Evolutionary conservation across 1,140 invertebrate genomes (phyloP).

Genomic region (Colletes latitarsis): DNA sequence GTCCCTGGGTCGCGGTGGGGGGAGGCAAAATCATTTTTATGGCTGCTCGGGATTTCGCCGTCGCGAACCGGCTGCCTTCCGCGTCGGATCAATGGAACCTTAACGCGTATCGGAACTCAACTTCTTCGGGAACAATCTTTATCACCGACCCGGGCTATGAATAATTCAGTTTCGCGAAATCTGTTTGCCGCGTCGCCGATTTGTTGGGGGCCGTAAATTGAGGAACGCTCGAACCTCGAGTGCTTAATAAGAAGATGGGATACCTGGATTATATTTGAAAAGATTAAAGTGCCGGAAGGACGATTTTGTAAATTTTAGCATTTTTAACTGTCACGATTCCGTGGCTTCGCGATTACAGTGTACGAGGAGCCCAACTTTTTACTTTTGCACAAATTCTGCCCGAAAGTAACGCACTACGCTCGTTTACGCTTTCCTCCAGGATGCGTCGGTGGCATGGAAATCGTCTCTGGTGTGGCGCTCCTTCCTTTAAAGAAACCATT

Average conservation of each 20-base stretch:
- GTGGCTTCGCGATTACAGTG: no score
- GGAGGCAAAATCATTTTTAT: slow-evolving; percentile 26
- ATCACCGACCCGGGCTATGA: background rate
- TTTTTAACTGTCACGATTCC: no score
- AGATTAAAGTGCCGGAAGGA: no score
- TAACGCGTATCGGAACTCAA: background rate
- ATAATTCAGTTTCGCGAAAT: background rate
- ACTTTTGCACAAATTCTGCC: background rate
- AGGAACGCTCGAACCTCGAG: background rate
- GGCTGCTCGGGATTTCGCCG: background rate
- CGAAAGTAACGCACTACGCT: background rate
- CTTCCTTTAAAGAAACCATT: slow-evolving; percentile 58
- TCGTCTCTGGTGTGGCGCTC: slow-evolving; percentile 44
- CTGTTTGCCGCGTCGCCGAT: background rate
- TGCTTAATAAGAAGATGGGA: no score
- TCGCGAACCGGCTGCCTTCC: background rate
- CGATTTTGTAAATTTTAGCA: no score
- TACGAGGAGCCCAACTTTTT: background rate
- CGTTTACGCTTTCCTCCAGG: background rate
- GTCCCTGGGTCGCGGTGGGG: no score
- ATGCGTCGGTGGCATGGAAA: slow-evolving; percentile 22
- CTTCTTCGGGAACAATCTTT: background rate
- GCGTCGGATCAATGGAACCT: background rate
- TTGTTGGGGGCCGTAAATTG: background rate
- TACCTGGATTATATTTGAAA: no score